Conservation (phyloP, 2,888 invertebrate genomes). For the Amphiduros pacificus region DNA sequence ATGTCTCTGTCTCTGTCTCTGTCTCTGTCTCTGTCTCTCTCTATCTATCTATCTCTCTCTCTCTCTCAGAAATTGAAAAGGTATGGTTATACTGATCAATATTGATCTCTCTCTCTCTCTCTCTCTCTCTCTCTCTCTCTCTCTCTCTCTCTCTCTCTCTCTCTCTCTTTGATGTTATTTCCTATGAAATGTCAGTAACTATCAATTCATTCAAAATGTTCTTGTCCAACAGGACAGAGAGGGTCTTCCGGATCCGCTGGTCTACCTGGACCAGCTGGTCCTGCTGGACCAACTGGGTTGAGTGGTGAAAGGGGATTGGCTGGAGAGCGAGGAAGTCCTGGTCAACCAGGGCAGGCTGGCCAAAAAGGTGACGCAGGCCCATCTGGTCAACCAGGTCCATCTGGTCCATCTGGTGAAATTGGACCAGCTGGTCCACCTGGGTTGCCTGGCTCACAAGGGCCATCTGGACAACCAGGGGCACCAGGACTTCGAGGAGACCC, state of each 20-base stretch:
- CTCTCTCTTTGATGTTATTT: too few species aligned
- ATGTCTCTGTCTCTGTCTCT: too few species aligned
- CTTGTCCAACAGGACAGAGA: constrained; percentile 7
- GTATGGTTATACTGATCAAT: too few species aligned
- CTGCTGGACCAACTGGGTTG: constrained; percentile 6
- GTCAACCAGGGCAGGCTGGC: constrained; percentile 19
- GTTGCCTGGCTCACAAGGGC: constrained; percentile 20
- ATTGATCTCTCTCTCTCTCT: too few species aligned
- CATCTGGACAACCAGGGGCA: constrained; percentile 4
- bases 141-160: too few species aligned
- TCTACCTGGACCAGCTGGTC: constrained; percentile 23
- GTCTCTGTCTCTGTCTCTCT: too few species aligned
- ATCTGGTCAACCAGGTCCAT: constrained; percentile 26
- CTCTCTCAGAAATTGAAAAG: too few species aligned
- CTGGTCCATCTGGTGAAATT: constrained; percentile 16
- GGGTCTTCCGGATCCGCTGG: constrained; percentile 25
- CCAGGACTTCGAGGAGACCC: constrained; percentile 13
- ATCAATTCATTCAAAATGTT: too few species aligned
- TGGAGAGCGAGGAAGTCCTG: constrained; percentile 11
- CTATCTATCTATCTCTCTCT: too few species aligned
- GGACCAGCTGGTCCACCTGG: constrained; percentile 22
- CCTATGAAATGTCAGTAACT: too few species aligned
- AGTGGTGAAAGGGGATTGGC: constrained; percentile 23
- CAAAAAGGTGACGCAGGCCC: constrained; percentile 23
- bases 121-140: too few species aligned